Evolutionary conservation across 2,113 vertebrate species (phyloP).

Genomic region (Mirounga angustirostris): DNA sequence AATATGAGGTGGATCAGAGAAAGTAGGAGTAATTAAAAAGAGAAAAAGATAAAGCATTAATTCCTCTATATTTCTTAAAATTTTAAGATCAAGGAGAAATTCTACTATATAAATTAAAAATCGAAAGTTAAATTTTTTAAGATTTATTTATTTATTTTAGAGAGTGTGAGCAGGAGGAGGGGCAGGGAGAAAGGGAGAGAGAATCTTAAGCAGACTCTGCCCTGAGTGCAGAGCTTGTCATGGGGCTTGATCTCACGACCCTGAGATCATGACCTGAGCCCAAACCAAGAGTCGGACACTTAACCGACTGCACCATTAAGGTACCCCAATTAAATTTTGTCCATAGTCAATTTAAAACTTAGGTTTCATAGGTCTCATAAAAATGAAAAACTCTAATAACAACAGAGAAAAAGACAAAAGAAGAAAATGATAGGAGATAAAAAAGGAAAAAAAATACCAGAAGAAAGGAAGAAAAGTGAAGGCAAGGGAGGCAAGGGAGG

Average conservation of each 20-base stretch:
- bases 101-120: background rate
- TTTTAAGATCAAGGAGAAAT: background rate
- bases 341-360: background rate
- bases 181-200: background rate
- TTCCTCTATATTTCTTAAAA: background rate
- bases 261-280: background rate
- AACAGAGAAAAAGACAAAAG: background rate
- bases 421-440: background rate
- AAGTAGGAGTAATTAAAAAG: background rate
- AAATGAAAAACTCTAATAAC: background rate
- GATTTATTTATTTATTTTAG: background rate
- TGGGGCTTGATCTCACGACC: background rate
- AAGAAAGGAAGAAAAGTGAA: background rate
- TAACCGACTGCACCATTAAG: background rate
- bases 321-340: background rate
- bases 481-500: background rate
- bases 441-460: background rate
- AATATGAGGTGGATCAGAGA: background rate
- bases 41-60: background rate
- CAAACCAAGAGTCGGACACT: background rate
- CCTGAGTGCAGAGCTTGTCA: background rate
- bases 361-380: background rate
- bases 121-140: background rate
- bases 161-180: no score
- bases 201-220: background rate